phyloP scores from a whole-genome alignment of 2,113 vertebrate species.

The Coryphaenoides rupestris region DNA sequence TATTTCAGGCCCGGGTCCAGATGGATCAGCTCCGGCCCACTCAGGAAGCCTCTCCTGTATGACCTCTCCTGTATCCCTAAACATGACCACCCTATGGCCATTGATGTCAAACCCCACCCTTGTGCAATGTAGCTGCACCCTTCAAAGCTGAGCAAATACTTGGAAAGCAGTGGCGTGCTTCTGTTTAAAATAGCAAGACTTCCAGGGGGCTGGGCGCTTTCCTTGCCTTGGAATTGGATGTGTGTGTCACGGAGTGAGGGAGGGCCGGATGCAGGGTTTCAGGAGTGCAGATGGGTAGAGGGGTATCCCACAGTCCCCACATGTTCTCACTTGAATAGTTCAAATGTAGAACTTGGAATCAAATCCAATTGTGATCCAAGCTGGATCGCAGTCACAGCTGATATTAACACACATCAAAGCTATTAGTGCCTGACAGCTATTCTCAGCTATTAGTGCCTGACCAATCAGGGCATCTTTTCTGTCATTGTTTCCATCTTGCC shows the following conservation, averaged over 20 bases:
- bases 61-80: slow-evolving; percentile 59
- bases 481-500: too few species aligned
- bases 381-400: too few species aligned
- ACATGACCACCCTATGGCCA: slow-evolving; percentile 64
- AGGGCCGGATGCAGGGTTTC: slow-evolving; percentile 7
- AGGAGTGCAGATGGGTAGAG: slow-evolving; percentile 34
- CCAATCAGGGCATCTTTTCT: too few species aligned
- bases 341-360: too few species aligned
- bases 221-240: too few species aligned
- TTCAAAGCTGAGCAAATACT: slow-evolving; percentile 73
- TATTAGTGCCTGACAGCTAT: too few species aligned
- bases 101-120: slow-evolving; percentile 43
- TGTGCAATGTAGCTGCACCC: slow-evolving; percentile 33
- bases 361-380: too few species aligned
- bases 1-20: slow-evolving; percentile 73
- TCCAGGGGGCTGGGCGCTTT: slow-evolving; percentile 41
- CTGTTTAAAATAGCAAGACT: slow-evolving; percentile 55
- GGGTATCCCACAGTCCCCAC: slow-evolving; percentile 8
- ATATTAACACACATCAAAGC: too few species aligned
- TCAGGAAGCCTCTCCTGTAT: slow-evolving; percentile 73
- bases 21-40: slow-evolving; percentile 59
- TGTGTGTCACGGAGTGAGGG: too few species aligned
- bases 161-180: slow-evolving; percentile 42
- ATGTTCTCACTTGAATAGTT: too few species aligned
- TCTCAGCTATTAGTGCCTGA: too few species aligned